Percentiles rank a stretch among this genome's conserved stretches.
These are phyloP conservation scores for Manis javanica DNA, from an alignment of 2,797 vertebrate species.

Conservation along the genomic window DNA sequence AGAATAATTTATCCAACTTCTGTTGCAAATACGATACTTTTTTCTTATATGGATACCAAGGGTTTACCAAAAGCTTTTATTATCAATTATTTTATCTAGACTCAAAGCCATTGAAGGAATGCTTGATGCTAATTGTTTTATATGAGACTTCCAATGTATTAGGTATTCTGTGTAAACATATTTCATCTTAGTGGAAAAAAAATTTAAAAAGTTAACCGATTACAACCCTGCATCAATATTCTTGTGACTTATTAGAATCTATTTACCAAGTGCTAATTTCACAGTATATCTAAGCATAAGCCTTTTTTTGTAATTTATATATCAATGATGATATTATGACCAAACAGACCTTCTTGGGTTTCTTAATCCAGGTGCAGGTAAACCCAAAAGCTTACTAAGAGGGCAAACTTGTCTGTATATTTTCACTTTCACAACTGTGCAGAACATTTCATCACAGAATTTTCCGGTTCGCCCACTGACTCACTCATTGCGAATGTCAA, in stretches of 20 bases:
- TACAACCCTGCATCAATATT: conserved; percentile 28
- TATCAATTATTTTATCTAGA: conserved; percentile 62
- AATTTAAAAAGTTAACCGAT: conserved; percentile 73
- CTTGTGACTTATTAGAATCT: conserved; percentile 71
- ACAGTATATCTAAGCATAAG: conserved; percentile 20
- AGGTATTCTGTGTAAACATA: conserved; percentile 71
- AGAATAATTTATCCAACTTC: conserved; percentile 71
- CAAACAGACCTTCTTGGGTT: conserved; percentile 52
- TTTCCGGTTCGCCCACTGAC: neutral
- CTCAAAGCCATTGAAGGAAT: conserved; percentile 74
- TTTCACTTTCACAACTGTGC: neutral
- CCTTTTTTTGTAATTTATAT: conserved; percentile 57
- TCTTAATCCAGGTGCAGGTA: conserved; percentile 61
- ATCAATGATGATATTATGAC: conserved; percentile 63
- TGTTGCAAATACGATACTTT: conserved; percentile 67
- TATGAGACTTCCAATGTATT: conserved; percentile 70
- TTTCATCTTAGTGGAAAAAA: conserved; percentile 63
- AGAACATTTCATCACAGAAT: neutral
- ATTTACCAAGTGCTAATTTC: conserved; percentile 69
- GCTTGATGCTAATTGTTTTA: conserved; percentile 83
- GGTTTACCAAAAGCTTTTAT: conserved; percentile 65
- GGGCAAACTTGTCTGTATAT: conserved; percentile 31
- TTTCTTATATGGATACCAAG: conserved; percentile 57
- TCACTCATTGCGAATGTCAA: neutral
- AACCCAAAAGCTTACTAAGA: conserved; percentile 20